phyloP scores from a whole-genome alignment of 2,888 invertebrate species.

The Cecidostiba fungosa region DNA sequence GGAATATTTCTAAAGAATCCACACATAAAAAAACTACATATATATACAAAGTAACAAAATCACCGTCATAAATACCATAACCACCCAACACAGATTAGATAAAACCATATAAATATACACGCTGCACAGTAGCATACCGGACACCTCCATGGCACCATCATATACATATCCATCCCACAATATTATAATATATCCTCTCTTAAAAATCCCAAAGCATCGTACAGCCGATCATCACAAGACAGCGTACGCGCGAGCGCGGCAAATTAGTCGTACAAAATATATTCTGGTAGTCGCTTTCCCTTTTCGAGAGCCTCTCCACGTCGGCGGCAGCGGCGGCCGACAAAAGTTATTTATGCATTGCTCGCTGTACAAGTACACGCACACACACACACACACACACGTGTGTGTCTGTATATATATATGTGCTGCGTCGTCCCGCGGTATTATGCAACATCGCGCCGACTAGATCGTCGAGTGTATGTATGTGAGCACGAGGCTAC shows the following conservation, averaged over 20 bases:
- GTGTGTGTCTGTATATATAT: too few relatives aligned
- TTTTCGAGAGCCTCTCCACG: slow-evolving; percentile 49
- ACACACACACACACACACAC: slow-evolving; percentile 21
- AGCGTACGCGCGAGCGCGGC: background rate
- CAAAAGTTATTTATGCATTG: slow-evolving; percentile 58
- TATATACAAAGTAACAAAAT: background rate
- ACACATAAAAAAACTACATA: background rate
- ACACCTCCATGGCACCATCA: background rate
- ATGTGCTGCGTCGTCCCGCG: slow-evolving; percentile 42
- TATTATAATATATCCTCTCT: background rate
- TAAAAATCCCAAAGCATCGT: background rate
- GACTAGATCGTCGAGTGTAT: slow-evolving; percentile 56
- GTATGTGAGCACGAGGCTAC: slow-evolving; percentile 44
- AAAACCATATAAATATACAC: background rate
- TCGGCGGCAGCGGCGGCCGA: slow-evolving; percentile 1
- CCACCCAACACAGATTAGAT: background rate
- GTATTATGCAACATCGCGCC: slow-evolving; percentile 41
- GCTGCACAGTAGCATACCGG: background rate
- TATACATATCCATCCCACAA: background rate
- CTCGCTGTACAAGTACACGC: slow-evolving; percentile 47
- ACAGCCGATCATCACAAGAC: too few relatives aligned
- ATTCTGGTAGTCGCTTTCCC: slow-evolving; percentile 58
- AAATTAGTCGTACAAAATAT: slow-evolving; percentile 52
- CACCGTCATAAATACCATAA: background rate
- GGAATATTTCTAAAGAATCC: background rate